Conservation (phyloP, 2,888 invertebrate genomes). For the Athrips mouffetella region DNA sequence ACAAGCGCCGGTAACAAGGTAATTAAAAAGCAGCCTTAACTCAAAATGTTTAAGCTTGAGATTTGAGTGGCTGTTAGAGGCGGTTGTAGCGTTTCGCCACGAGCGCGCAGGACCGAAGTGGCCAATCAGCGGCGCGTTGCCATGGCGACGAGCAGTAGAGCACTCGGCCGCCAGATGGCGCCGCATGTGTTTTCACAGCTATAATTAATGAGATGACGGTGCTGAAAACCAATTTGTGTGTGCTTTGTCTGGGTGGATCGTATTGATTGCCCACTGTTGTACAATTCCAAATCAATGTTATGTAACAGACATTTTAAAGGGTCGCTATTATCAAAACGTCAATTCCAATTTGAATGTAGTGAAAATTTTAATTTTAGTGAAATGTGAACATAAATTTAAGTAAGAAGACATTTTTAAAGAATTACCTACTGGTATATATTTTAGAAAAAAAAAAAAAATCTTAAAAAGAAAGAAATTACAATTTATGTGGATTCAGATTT, state of each 20-base stretch:
- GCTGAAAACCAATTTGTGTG: constrained; percentile 22
- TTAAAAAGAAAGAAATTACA: not conserved
- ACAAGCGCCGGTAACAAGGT: constrained; percentile 27
- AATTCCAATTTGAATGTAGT: no score
- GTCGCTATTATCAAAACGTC: no score
- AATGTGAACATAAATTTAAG: not conserved
- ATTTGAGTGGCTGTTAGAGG: constrained; percentile 39
- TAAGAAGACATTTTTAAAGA: not conserved
- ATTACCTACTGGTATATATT: no score
- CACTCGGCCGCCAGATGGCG: constrained; percentile 59
- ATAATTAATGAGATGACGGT: constrained; percentile 21
- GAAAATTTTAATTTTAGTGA: not conserved
- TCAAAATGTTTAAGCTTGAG: constrained; percentile 38
- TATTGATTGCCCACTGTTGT: constrained; percentile 15
- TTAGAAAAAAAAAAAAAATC: no score
- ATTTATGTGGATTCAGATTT: not conserved
- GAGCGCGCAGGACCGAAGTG: constrained; percentile 45
- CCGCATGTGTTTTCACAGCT: constrained; percentile 21
- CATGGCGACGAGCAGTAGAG: constrained; percentile 54
- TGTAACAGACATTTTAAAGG: constrained; percentile 4
- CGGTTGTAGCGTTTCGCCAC: constrained; percentile 43
- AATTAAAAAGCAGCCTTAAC: constrained; percentile 44
- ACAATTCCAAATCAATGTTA: constrained; percentile 2
- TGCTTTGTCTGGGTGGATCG: constrained; percentile 15
- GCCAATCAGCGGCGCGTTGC: constrained; percentile 71